A percentile compares a stretch with the other conserved stretches of the same genome.
These are phyloP conservation scores for Actinostola sp. DNA, from an alignment of 92 coral and sea anemone genomes.

Conservation along the genomic window DNA sequence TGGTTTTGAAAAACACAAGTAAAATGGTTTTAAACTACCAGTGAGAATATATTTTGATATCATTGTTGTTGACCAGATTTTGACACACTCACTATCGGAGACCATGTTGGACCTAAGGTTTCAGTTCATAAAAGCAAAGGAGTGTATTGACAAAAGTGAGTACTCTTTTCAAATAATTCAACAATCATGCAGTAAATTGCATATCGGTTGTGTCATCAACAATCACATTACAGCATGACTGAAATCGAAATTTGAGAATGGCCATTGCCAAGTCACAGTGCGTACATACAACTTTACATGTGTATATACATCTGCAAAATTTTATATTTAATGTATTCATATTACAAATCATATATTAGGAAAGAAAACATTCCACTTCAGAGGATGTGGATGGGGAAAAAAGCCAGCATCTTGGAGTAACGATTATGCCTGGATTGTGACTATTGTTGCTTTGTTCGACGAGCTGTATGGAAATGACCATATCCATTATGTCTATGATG, in stretches of 20 bases:
- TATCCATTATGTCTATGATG: conserved; percentile 22
- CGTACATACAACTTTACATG: background rate
- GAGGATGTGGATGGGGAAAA: conserved; percentile 64
- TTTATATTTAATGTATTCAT: too few species aligned
- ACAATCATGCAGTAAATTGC: too few species aligned
- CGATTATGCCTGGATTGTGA: conserved; percentile 43
- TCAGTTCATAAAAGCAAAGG: conserved; percentile 36
- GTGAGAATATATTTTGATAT: too few species aligned
- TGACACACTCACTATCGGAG: conserved; percentile 55
- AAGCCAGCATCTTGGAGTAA: conserved; percentile 26
- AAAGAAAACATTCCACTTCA: conserved; percentile 31
- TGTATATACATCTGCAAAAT: background rate
- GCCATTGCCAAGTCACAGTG: background rate
- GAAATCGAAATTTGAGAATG: background rate
- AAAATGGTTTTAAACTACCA: too few species aligned
- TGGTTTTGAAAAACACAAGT: too few species aligned
- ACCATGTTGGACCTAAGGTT: conserved; percentile 32
- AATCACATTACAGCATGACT: background rate
- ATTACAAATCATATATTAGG: too few species aligned
- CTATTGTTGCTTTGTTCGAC: conserved; percentile 15
- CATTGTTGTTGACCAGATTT: conserved; percentile 47
- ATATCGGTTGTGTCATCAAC: too few species aligned
- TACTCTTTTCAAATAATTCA: too few species aligned
- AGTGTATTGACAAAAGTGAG: conserved; percentile 24
- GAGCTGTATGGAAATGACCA: conserved; percentile 43